Base-by-base conservation (phyloP, 2,113 vertebrate species). In the Siniperca chuatsi region DNA sequence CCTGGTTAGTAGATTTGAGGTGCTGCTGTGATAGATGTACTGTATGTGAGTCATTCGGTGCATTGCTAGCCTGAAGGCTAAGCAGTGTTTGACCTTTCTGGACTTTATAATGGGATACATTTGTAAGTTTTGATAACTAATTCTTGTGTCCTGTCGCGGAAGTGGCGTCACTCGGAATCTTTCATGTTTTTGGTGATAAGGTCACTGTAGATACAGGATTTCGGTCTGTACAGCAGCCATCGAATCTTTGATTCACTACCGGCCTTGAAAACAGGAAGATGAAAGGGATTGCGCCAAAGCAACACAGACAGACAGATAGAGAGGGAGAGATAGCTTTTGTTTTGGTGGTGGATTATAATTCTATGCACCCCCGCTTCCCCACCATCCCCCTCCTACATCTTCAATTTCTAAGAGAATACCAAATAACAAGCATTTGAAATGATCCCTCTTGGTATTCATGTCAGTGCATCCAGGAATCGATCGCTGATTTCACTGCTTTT, bases 371-470 rank as follows among this genome's bases (percentile, higher is more conserved):
- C 73, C 8, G 1, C 68, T 52, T 61, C 50, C 29, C 52, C 25
- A 65, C 82, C 85, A 67, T 50, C 89, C 90, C 74, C 82, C 40
- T 48, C 75, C 58, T 35, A 21, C 78, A 48, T 87, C 70, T 92
- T 82, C 84, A 89, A 82, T 92, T 92, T 94, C 92, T 90, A 75
- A 93, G 84, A 92, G 92, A 94, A 92, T 92, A 89, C 68, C 79
- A 91, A 91, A 93, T 92, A 90, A 90, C 74, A 86, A 83, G 89
- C 86, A 83, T 87, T 81, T 72, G 46, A 71, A 89, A 88, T 79
- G 64, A 85, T 73, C 71, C 79, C 60, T 85, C 85, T 90, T 78
- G 81, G 79, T 77, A n/a, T 79, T 84, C 84, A 54, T 69, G 58
- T 66, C 54, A 37, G 68, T 8, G n/a, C 46, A 4, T 44, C 58